Percentiles rank a stretch among this genome's conserved stretches.
These are phyloP conservation scores for Ataeniobius toweri DNA, from an alignment of 2,797 vertebrate genomes.

Conservation along the genomic window DNA sequence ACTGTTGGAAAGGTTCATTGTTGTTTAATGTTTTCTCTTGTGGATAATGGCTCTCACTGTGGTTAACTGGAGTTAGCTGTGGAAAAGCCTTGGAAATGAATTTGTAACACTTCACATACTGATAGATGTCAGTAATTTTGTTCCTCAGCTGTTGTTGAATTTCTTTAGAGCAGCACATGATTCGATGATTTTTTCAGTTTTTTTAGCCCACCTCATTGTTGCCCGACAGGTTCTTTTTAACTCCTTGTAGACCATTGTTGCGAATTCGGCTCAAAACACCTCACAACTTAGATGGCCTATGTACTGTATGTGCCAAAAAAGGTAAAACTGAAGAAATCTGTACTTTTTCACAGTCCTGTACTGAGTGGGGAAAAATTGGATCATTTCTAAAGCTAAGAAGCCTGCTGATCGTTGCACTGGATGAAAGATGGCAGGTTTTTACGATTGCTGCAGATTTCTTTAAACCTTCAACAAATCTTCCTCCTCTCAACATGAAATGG, in stretches of 20 bases:
- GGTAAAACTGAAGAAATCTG: neutral
- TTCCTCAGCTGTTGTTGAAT: neutral
- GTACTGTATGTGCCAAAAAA: neutral
- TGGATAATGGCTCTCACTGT: neutral
- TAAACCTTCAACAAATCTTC: constrained; percentile 64
- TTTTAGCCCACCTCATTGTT: neutral
- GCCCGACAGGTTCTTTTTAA: neutral
- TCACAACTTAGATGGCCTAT: neutral
- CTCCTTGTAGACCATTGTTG: neutral
- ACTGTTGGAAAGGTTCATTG: neutral
- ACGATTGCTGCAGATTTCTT: constrained; percentile 50
- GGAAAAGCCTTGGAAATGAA: neutral
- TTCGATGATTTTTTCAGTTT: too few relatives aligned
- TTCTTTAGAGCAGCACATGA: too few relatives aligned
- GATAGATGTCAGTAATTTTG: too few relatives aligned
- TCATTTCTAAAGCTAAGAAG: constrained; percentile 47
- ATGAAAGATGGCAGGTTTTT: constrained; percentile 53
- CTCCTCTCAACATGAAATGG: constrained; percentile 61
- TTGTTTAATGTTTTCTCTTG: neutral
- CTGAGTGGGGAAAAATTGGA: constrained; percentile 1
- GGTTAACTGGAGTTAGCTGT: neutral
- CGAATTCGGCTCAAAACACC: neutral
- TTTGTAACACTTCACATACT: neutral
- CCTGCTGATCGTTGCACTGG: constrained; percentile 26
- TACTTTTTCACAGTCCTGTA: neutral